A percentile compares a stretch with the other conserved stretches of the same genome.
These are phyloP conservation scores for Netelia fuscicornis DNA, from an alignment of 2,888 invertebrate species.

Conservation along the genomic window DNA sequence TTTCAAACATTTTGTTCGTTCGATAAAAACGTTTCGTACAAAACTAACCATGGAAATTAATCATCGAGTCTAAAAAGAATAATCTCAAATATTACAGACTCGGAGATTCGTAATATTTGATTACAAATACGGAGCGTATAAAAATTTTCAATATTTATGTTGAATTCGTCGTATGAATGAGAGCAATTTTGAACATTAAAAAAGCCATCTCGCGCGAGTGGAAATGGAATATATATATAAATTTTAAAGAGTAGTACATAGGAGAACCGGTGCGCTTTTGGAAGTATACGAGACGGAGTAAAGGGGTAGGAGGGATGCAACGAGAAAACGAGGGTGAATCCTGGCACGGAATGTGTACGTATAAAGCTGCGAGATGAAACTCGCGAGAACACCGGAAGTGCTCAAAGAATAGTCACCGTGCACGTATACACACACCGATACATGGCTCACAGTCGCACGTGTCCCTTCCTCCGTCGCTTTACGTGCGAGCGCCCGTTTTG, in stretches of 20 bases:
- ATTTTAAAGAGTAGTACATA: conserved; percentile 15
- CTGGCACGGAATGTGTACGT: conserved; percentile 79
- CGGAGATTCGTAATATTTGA: neutral
- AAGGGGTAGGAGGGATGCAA: conserved; percentile 62
- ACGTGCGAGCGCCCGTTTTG: conserved; percentile 72
- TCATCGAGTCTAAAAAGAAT: neutral
- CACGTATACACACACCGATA: conserved; percentile 12
- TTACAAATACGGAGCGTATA: neutral
- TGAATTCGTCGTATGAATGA: neutral
- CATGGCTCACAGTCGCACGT: neutral
- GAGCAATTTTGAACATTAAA: neutral
- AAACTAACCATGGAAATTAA: neutral
- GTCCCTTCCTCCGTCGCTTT: neutral
- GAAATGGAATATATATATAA: conserved; percentile 44
- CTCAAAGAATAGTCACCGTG: conserved; percentile 75
- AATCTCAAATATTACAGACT: neutral
- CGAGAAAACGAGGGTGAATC: conserved; percentile 73
- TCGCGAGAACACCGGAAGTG: conserved; percentile 77
- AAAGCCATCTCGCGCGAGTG: conserved; percentile 16
- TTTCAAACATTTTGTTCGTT: neutral
- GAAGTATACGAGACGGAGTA: conserved; percentile 53
- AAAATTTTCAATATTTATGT: neutral
- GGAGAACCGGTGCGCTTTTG: neutral
- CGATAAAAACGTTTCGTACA: neutral
- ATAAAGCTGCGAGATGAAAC: conserved; percentile 7